Evolutionary conservation across 2,888 invertebrate species (phyloP), one percentile per base, ranked within the genome.

Genomic region (Apodemia duryi): DNA sequence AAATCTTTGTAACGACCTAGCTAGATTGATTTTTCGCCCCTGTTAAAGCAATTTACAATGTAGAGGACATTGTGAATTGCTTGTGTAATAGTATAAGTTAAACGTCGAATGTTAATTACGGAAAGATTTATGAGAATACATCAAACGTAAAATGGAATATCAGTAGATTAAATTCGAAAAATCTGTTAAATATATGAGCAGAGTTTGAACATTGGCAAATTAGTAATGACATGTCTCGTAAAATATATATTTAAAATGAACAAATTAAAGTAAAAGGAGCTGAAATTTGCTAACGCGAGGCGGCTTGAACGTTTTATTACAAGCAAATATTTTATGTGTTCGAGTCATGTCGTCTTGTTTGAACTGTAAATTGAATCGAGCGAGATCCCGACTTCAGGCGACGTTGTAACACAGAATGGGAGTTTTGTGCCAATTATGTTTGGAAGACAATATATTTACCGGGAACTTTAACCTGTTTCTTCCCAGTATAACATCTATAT

Each of bases 281-380:
- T 29, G 28, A 10, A 52, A 10, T 41, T 9, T 41, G 3, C 41
- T 52, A 52, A 6, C 9, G 10, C n/a, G 51, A 1, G 29, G 28
- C 21, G 28, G 10, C 52, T 10, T 7, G 21, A 52, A 28, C 52
- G 28, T 41, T 52, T 52, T 52, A 52, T 52, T 28, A 52, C 52
- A 28, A 52, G 52, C 29, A 52, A 52, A 52, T 52, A 52, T 52
- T 52, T 52, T 52, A 52, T 52, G 28, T 52, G 6, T 51, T 51
- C 51, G 51, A n/a, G 51, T n/a, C 51, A 51, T 51, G 51, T 51
- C 21, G 51, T 38, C 35, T 38, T 38, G 21, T 52, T 38, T 38
- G 54, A 54, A 29, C 29, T 54, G 54, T 32, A 52, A 52, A 52
- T 52, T 52, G 52, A 28, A 52, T 52, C 28, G 52, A 5, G 52